Evolutionary conservation across 2,113 vertebrate genomes (phyloP), one percentile per base, ranked within the genome.

Genomic region (Pterophyllum scalare): DNA sequence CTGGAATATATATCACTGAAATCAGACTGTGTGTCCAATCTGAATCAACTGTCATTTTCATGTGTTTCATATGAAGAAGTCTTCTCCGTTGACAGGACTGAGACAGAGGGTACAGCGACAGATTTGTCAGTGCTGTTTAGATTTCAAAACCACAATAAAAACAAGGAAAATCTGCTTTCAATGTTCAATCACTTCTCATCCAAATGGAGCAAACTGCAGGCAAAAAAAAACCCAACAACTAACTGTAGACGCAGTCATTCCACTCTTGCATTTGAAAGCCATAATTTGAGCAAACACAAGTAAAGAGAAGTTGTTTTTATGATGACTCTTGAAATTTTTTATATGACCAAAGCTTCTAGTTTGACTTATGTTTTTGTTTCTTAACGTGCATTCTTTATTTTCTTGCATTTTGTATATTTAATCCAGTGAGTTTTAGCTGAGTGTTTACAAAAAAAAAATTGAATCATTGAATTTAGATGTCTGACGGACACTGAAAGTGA

Each of bases 231-330:
- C 28, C 28, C 28, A 83, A 84, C 80, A 82, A 70, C 75, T 67
- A 46, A 54, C 22, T 33, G 9, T 35, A 52, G 77, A 83, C 60
- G 56, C 75, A 77, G 13, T 64, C 83, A 65, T 87, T 82, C 80
- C 82, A 31, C 62, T 78, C 49, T 72, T 62, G 8, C 75, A 72
- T 70, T 56, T 72, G 20, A 70, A 80, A 86, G 80, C 80, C 81
- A 58, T 81, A 46, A 88, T 89, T 89, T 89, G n/a, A 80, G 82
- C 77, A 62, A 80, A 82, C 72, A 62, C 82, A 82, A 74, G 49
- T 74, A 35, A 24, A 85, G 75, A 82, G 14, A 19, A 46, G 56
- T 78, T 84, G 33, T 61, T 77, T 90, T 90, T 78, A 49, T 83
- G 82, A 81, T 78, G 86, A 79, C 67, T 85, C 38, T 60, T 28